Evolutionary conservation across 1,140 invertebrate species (phyloP), one percentile per base, ranked within the genome.

Genomic region (Sitodiplosis mosellana): DNA sequence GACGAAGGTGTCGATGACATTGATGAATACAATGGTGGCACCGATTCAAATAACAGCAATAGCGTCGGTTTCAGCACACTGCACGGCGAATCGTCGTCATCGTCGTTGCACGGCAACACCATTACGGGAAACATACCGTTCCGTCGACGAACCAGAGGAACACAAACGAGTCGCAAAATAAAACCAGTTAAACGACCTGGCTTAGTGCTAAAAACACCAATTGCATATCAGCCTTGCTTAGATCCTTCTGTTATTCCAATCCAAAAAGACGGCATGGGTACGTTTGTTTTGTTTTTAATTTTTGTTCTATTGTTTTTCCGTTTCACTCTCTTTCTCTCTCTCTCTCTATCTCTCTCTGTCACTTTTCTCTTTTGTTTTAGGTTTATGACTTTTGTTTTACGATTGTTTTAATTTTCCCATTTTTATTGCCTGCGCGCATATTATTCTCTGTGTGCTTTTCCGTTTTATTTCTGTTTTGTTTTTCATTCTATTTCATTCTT

Each of bases 221-320:
- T 84, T 54, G 81, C 82, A 33, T 85, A 83, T 65, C 80, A 83
- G 55, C 76, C 80, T 51, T 78, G 81, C 58, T 81, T 80, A 42
- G 81, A 84, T 68, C 69, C 78, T 33, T 81, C 78, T 57, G 78
- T 81, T 48, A 83, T 84, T 63, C 81, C 81, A 36, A 84, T 84
- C 58, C 73, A 79, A 54, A 80, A 80, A 65, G 83, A 87, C 69
- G 83, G 83, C 55, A 85, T 86, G 72, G 83, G 82, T 85, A 69
- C 68, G 68, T 63, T 55, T 54, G 52, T 47, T 42, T 52, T 27
- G 27, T 27, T 45, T 53, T 22, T 11, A 37, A 44, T 48, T 48
- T 45, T 34, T 20, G 36, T 51, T 46, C 4, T 43, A 15, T 44
- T 41, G 38, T 50, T 45, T 10, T 27, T 42, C 17, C n/a, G 14